Conservation (phyloP, 2,888 invertebrate species). For the Cryptosula pallasiana region DNA sequence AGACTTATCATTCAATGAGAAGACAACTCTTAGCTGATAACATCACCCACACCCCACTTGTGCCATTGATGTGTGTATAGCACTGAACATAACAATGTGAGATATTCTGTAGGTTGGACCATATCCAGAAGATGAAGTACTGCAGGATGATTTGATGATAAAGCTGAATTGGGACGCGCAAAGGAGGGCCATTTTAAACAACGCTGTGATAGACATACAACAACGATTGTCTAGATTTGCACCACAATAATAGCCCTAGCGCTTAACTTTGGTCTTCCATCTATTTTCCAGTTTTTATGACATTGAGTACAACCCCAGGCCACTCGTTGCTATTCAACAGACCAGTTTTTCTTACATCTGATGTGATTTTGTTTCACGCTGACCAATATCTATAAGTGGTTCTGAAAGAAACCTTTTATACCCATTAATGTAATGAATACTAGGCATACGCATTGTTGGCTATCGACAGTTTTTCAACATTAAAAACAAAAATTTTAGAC, state of each 20-base stretch:
- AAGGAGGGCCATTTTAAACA: constrained; percentile 28
- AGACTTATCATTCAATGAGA: neutral
- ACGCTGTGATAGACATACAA: neutral
- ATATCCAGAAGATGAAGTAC: constrained; percentile 36
- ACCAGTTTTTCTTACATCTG: neutral
- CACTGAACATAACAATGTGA: neutral
- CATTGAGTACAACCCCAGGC: neutral
- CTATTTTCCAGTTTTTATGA: neutral
- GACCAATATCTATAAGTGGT: no score
- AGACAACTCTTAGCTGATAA: no score
- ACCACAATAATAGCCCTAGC: neutral
- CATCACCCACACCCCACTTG: no score
- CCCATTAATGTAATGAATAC: no score
- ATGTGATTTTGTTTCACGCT: no score
- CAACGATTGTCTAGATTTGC: neutral
- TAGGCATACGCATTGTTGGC: no score
- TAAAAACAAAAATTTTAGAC: no score
- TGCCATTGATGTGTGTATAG: neutral
- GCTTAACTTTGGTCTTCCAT: no score
- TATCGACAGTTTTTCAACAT: no score
- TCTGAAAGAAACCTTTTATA: no score
- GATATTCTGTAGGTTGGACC: constrained; percentile 34
- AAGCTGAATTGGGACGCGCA: constrained; percentile 39
- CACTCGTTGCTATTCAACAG: neutral
- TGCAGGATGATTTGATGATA: constrained; percentile 35